Evolutionary conservation across 2,888 invertebrate species (phyloP), one percentile per base, ranked within the genome.

Genomic region (Gari tellinella): DNA sequence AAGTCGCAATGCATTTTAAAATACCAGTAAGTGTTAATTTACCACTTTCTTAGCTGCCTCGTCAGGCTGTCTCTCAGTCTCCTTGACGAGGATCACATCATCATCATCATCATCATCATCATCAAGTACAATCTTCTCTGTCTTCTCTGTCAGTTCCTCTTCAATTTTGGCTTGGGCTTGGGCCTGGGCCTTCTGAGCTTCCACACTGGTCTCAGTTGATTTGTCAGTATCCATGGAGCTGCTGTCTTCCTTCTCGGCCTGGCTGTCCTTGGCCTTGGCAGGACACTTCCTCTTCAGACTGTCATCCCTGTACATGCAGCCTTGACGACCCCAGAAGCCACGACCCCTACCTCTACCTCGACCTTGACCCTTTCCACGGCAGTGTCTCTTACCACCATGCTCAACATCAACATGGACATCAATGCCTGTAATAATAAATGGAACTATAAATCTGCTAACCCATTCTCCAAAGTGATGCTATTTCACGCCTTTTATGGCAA

Each of bases 331-430:
- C 56, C 40, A 38, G 21, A 14, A 65, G 17, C 53, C n/a, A 37
- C 52, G 25, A 31, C 62, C 21, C 52, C 57, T 45, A 46, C 45
- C 40, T 17, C 25, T 37, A 40, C 73, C 69, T 60, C 66, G 43
- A 19, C 66, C 38, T 65, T 64, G 48, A 49, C 67, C 25, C 19
- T 25, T 23, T 17, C 45, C 38, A 38, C 61, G 53, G 41, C 64
- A 60, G 21, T 64, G 70, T 2, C 64, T 51, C 41, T 58, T 73
- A 14, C 82, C 84, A 53, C 70, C 60, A 55, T 81, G 72, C 21
- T 85, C 87, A 41, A 91, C 87, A 66, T 92, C 91, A 48, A 92
- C 86, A 49, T 89, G 87, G 0, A 93, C 91, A 80, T 93, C 92
- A 65, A 93, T 92, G 15, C 93, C 91, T 91, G 76, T 7, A 76